Evolutionary conservation across 2,797 vertebrate species (phyloP).

Genomic region (Liasis olivaceus): DNA sequence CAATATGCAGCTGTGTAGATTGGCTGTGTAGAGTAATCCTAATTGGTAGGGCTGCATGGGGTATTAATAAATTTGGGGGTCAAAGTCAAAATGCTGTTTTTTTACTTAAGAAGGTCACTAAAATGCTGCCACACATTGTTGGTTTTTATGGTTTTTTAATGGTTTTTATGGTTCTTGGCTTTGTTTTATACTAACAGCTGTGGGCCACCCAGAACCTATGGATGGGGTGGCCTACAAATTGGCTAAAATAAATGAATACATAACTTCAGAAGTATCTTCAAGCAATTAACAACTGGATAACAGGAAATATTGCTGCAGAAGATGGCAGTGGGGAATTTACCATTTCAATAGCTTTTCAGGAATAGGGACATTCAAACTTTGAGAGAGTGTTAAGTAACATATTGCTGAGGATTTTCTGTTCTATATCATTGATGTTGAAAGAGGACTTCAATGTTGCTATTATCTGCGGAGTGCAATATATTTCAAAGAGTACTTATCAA

Average conservation of each 20-base stretch:
- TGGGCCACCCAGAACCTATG: not conserved
- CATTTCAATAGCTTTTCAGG: not conserved
- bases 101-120: not conserved
- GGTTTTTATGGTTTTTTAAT: not conserved
- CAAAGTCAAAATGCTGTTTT: not conserved
- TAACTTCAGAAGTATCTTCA: not conserved
- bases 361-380: not conserved
- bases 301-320: not conserved
- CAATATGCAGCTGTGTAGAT: not conserved
- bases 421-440: not conserved
- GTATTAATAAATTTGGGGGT: not conserved
- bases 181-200: not conserved
- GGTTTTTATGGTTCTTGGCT: not conserved
- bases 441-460: not conserved
- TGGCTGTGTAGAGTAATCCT: not conserved
- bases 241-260: not conserved
- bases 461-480: not conserved
- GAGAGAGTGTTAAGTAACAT: not conserved
- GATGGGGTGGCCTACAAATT: not conserved
- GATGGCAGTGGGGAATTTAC: not conserved
- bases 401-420: not conserved
- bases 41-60: not conserved
- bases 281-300: not conserved
- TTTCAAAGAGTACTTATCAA: slow-evolving; percentile 12
- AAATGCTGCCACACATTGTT: not conserved